Base-by-base conservation (phyloP, 2,113 vertebrate species). In the Seriola aureovittata region DNA sequence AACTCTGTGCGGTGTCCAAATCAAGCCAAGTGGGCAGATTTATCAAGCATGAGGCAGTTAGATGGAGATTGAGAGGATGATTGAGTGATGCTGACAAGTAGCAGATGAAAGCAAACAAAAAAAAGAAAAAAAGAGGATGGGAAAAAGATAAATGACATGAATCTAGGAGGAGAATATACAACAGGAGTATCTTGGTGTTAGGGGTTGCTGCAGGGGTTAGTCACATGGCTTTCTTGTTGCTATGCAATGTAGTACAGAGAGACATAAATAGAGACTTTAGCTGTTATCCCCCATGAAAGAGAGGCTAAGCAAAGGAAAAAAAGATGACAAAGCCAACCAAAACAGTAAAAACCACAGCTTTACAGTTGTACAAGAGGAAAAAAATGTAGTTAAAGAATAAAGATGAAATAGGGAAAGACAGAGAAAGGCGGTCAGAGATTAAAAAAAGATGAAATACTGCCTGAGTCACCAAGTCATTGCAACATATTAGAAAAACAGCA, bases 221-320 rank as follows among this genome's bases (percentile, higher is more conserved):
- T 86, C 88, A 89, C 85, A 76, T 84, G 80, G 62, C 29, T 10
- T 60, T 84, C 78, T 76, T 78, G 89, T 86, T 92, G 89, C 89
- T 88, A 88, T 78, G 90, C 85, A 77, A 80, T 78, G 42, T 10
- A 66, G 63, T 66, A 82, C 67, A 78, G 38, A 84, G 62, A 90
- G 70, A 72, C 77, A 88, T 76, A 89, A 85, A 92, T 82, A 88
- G 72, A 86, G 77, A 68, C 40, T 64, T 79, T 82, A 71, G 72
- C 72, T 76, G 71, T 82, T 78, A 62, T 85, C 79, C 75, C 60
- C 25, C 46, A 50, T 69, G 65, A 89, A 80, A 58, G 34, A 59
- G 74, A 85, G 16, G 25, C 50, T 38, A 78, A 79, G n/a, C 12
- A 36, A 54, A 23, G 48, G 1, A 23, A 29, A 25, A 3, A n/a